Base-by-base conservation (phyloP, 2,797 vertebrate species). In the Oreochromis mossambicus region DNA sequence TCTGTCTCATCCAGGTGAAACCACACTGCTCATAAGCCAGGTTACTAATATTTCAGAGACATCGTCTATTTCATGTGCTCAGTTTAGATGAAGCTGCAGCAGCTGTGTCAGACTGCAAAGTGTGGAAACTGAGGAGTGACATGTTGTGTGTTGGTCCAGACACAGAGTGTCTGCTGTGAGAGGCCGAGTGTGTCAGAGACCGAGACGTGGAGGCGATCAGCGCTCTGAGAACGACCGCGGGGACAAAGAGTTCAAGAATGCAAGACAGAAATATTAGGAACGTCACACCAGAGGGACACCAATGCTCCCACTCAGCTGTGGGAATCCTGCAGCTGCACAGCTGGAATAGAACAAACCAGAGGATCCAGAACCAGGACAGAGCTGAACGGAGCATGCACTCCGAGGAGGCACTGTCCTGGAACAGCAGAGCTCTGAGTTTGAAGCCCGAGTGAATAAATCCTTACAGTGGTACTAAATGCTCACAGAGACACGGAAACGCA, bases 361-460 rank as follows among this genome's bases (percentile, higher is more conserved):
- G 24, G 24, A 29, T 56, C 36, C 8, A 51, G 48, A 50, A 50
- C 3, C 54, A 55, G 24, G 54, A 55, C 54, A 0, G 24, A 29
- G 54, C 54, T 8, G 54, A 5, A 29, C 3, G 1, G 54, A 29
- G 24, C 54, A 24, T 8, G 54, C 24, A 0, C 24, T 29, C 7
- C 26, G 24, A 15, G 54, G 7, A 56, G 24, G 52, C 52, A 5
- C 52, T 13, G 24, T 26, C 52, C 52, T 55, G 52, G 12, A 55
- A 55, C 4, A 26, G 13, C 24, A 14, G 15, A 41, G 17, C 48
- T n/a, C 48, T 4, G n/a, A 55, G 54, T 26, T 55, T 26, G 54
- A 55, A 1, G 52, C 52, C 7, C 0, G 21, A 26, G 54, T 13
- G 24, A 29, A 29, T 56, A 0, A 56, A 3, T 29, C 7, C 54